Base-by-base conservation (phyloP, 2,113 vertebrate species). In the Hucho hucho region DNA sequence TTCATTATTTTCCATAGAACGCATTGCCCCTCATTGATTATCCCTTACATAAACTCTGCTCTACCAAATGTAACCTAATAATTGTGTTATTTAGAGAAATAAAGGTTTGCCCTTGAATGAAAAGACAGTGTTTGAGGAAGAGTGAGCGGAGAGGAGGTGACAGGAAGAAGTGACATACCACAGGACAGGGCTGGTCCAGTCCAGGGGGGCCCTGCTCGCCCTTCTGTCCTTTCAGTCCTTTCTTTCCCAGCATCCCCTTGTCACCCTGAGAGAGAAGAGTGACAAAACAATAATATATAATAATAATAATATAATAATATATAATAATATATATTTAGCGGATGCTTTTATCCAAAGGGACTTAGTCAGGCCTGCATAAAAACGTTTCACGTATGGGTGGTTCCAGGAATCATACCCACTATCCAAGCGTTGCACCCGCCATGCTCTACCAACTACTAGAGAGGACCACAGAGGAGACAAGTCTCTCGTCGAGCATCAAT, bases 141-240 rank as follows among this genome's bases (percentile, higher is more conserved):
- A 32, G 18, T 47, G n/a, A 49, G 53, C 3, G 65, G 6, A 32
- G 65, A 18, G 18, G 14, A 65, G 64, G 14, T 7, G 0, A 32
- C 29, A 67, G 29, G 4, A 6, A 9, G 49, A 28, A 14, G 9
- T 47, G 53, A 86, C 84, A 43, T 70, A 96, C 95, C 95, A 96
- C 95, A 0, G 95, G 95, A 80, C 95, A 96, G 0, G 95, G 95
- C 84, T 96, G 95, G 74, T 96, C 95, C 83, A 96, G 86, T 76
- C 95, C 95, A 0, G 95, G 95, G 0, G 95, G 94, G 7, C 95
- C 95, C 0, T 95, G 95, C 14, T 96, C 95, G 5, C 95, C 95
- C 79, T 95, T 96, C 85, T 93, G 94, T 47, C 95, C 95, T 80
- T 95, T 95, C 73, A 94, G 88, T 46, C 94, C 95, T 88, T 94